Evolutionary conservation across 2,113 vertebrate genomes (phyloP), one percentile per base, ranked within the genome.

Genomic region (Callocephalon fimbriatum): DNA sequence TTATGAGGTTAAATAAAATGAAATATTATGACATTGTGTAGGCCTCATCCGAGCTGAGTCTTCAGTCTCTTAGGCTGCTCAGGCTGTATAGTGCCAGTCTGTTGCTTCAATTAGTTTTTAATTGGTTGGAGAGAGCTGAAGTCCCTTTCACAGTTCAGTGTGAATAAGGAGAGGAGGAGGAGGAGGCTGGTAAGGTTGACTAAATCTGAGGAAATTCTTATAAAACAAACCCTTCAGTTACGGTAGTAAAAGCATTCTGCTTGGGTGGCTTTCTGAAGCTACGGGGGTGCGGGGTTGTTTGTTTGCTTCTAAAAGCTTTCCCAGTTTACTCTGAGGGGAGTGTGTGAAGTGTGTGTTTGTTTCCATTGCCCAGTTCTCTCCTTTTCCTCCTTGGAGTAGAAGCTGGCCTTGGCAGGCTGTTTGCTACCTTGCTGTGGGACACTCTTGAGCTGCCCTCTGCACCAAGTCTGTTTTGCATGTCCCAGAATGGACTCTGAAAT

Each of bases 101-200:
- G 76, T 70, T 74, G 26, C 74, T 88, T 93, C 90, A 94, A 94
- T 96, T 94, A 90, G 92, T 95, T 96, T 90, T 92, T 94, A 95
- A 95, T 94, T 97, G 82, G 86, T 63, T 83, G 47, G 54, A 80
- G 63, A 74, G 82, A 86, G 93, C 92, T 86, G 72, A 83, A 92
- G 91, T 90, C 72, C 88, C 78, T 95, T 97, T 97, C 95, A 96
- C 76, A 90, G 90, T 25, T 77, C 35, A 17, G 79, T 71, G 86
- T 92, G 92, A 94, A 92, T 77, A 71, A 86, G 92, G 37, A 76
- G 91, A 83, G 86, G 48, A 88, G 76, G 48, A 88, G 76, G 83
- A 88, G 90, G 82, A 72, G 86, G 84, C 93, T 63, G 44, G 35
- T 86, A 62, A 88, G 75, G 88, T 77, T 93, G 96, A 71, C 82